phyloP scores from a whole-genome alignment of 2,888 invertebrate species.

The Neoitamus cyanurus region DNA sequence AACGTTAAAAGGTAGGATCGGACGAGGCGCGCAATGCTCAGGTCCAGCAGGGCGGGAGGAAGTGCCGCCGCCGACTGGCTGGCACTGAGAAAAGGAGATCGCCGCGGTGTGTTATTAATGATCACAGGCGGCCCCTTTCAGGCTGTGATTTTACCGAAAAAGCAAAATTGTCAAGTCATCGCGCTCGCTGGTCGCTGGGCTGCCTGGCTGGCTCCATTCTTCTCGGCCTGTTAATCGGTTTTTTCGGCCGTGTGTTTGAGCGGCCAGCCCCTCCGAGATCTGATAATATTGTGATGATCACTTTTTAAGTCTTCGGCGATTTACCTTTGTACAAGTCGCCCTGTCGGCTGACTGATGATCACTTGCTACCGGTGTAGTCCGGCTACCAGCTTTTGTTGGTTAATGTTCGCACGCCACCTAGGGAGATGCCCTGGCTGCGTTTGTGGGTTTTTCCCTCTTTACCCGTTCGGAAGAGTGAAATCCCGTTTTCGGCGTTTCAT shows the following conservation, averaged over 20 bases:
- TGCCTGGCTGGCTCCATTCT: slow-evolving; percentile 36
- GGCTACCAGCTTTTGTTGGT: slow-evolving; percentile 43
- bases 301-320: slow-evolving; percentile 39
- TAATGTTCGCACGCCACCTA: slow-evolving; percentile 38
- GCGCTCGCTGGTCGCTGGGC: slow-evolving; percentile 3
- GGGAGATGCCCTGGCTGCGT: background rate
- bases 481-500: slow-evolving; percentile 11
- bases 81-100: background rate
- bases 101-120: slow-evolving; percentile 50
- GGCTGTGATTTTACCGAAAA: slow-evolving; percentile 47
- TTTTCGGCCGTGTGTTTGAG: slow-evolving; percentile 2
- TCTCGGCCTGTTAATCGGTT: slow-evolving; percentile 37
- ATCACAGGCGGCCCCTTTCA: slow-evolving; percentile 47
- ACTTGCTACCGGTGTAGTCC: slow-evolving; percentile 47
- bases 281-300: slow-evolving; percentile 40
- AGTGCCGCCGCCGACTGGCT: background rate
- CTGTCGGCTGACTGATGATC: slow-evolving; percentile 43
- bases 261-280: slow-evolving; percentile 21
- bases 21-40: background rate
- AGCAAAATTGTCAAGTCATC: slow-evolving; percentile 42
- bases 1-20: slow-evolving; percentile 8
- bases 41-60: background rate
- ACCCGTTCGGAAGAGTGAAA: background rate
- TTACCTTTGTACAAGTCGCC: slow-evolving; percentile 9
- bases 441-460: slow-evolving; percentile 35